Percentiles rank a stretch among this genome's conserved stretches.
Conservation (phyloP, 1,140 invertebrate species). For the Semibalanus balanoides region DNA sequence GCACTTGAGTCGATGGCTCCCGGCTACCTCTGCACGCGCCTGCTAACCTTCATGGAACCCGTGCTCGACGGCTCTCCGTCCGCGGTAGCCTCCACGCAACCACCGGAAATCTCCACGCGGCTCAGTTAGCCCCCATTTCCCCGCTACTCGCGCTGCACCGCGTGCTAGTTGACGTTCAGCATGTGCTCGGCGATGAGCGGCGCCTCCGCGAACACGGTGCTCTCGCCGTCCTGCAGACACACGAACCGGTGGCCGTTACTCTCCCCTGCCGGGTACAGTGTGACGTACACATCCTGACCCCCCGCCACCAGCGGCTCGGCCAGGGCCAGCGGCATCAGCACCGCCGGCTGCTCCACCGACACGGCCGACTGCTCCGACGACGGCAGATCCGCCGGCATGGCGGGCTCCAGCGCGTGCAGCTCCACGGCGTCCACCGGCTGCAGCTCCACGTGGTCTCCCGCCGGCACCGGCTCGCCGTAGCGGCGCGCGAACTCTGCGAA, state of each 20-base stretch:
- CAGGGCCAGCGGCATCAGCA: background rate
- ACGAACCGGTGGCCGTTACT: background rate
- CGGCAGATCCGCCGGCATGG: background rate
- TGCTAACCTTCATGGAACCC: too few species aligned
- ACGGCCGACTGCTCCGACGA: background rate
- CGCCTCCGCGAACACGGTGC: background rate
- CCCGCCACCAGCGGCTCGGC: background rate
- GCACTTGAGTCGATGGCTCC: too few species aligned
- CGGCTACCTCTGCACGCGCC: too few species aligned
- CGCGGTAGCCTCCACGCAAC: too few species aligned
- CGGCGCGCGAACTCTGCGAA: background rate
- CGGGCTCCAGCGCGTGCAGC: constrained; percentile 1
- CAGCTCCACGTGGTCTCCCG: background rate
- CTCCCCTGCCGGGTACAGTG: constrained; percentile 1
- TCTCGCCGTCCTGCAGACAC: background rate
- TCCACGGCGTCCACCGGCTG: constrained; percentile 2
- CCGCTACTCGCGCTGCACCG: too few species aligned
- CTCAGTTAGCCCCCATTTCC: too few species aligned
- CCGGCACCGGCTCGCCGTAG: background rate
- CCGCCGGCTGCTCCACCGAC: background rate
- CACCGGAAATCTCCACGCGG: too few species aligned
- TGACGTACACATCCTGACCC: background rate
- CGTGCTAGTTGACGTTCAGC: background rate
- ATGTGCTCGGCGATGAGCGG: constrained; percentile 1
- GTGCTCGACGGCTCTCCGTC: background rate